These are phyloP conservation scores for Monopis laevigella DNA, from an alignment of 2,888 invertebrate genomes.

Conservation along the genomic window DNA sequence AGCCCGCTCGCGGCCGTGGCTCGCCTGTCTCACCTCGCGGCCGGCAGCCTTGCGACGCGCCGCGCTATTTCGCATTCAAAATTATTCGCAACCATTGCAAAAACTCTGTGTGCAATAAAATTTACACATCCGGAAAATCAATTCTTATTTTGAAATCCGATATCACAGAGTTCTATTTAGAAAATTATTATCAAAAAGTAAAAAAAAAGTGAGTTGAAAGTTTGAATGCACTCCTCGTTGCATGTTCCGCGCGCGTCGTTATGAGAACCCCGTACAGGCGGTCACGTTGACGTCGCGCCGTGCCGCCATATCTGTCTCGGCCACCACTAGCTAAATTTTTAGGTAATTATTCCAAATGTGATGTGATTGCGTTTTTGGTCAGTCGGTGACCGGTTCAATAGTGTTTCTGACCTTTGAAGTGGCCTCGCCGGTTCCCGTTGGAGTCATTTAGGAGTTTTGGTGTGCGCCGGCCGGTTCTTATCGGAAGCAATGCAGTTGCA, in stretches of 20 bases:
- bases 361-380: constrained; percentile 41
- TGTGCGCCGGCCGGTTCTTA: constrained; percentile 68
- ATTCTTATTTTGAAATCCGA: constrained; percentile 42
- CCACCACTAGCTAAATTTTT: constrained; percentile 69
- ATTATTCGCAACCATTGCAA: constrained; percentile 67
- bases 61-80: constrained; percentile 67
- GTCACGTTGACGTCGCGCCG: constrained; percentile 74
- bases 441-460: constrained; percentile 58
- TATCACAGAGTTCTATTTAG: constrained; percentile 49
- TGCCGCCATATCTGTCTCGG: constrained; percentile 76
- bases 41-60: constrained; percentile 68
- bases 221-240: constrained; percentile 71
- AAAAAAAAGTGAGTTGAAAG: constrained; percentile 37
- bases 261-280: constrained; percentile 79
- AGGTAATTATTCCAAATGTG: constrained; percentile 66
- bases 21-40: constrained; percentile 68
- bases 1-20: constrained; percentile 63
- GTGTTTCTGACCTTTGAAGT: constrained; percentile 22
- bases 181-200: constrained; percentile 27
- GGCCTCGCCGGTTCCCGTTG: constrained; percentile 44
- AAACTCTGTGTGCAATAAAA: constrained; percentile 66
- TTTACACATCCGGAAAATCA: constrained; percentile 23
- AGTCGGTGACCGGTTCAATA: neutral
- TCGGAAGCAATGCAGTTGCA: constrained; percentile 68
- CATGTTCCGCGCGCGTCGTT: constrained; percentile 81